phyloP scores from a whole-genome alignment of 2,113 vertebrate genomes.

The Rhagologus leucostigma region DNA sequence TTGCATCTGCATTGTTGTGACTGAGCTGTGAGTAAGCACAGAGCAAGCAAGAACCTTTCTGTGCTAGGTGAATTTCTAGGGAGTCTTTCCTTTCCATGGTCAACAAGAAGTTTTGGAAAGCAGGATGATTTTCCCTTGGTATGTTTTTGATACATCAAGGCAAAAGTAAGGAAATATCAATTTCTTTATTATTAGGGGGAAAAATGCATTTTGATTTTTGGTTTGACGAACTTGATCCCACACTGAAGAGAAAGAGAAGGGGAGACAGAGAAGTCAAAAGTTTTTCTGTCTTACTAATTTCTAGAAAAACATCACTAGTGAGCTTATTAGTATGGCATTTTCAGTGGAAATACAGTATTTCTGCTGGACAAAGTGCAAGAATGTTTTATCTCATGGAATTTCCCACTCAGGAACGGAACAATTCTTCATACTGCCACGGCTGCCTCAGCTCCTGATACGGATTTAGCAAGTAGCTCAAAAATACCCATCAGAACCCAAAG shows the following conservation, averaged over 20 bases:
- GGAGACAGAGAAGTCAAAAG: not conserved
- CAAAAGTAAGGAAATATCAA: not conserved
- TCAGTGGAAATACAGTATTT: constrained; percentile 59
- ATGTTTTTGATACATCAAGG: not conserved
- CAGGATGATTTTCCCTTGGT: not conserved
- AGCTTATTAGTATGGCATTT: constrained; percentile 36
- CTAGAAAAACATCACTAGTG: not conserved
- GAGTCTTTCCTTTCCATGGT: not conserved
- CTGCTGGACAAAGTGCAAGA: constrained; percentile 63
- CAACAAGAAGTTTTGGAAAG: not conserved
- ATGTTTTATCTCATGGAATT: constrained; percentile 70
- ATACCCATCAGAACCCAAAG: constrained; percentile 18
- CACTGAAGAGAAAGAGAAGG: not conserved
- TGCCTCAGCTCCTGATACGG: constrained; percentile 51
- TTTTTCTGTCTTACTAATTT: constrained; percentile 19
- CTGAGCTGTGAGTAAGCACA: not conserved
- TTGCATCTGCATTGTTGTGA: not conserved
- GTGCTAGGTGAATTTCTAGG: not conserved
- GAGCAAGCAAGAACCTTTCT: not conserved
- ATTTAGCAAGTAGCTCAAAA: constrained; percentile 58
- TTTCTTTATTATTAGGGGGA: not conserved
- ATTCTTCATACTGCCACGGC: constrained; percentile 32
- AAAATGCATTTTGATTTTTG: not conserved
- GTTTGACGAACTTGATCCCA: not conserved
- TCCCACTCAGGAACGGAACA: constrained; percentile 61